Percentiles rank a stretch among this genome's conserved stretches.
Evolutionary conservation across 2,888 invertebrate genomes (phyloP).

Genomic region (Incurvaria masculella): DNA sequence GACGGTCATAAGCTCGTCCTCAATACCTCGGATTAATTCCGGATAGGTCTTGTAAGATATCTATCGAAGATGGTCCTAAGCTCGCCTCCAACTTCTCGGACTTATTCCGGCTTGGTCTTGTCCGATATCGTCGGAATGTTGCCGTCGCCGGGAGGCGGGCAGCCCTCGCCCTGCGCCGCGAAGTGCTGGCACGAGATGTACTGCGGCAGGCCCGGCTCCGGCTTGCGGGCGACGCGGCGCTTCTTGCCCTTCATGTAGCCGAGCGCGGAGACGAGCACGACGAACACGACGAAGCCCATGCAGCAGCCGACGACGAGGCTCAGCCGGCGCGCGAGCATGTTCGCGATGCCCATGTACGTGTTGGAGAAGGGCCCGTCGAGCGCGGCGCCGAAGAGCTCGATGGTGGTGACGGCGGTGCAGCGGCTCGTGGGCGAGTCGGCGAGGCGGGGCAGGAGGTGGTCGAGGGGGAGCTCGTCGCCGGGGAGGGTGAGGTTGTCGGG

Average conservation of each 20-base stretch:
- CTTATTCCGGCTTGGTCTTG: slow-evolving; percentile 32
- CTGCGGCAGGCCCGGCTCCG: slow-evolving; percentile 68
- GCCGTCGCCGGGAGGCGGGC: slow-evolving; percentile 38
- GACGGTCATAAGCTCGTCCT: too few relatives aligned
- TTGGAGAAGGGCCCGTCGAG: slow-evolving; percentile 56
- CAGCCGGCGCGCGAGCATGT: slow-evolving; percentile 74
- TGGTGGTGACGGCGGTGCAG: slow-evolving; percentile 73
- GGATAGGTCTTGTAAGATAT: too few relatives aligned
- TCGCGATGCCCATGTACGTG: slow-evolving; percentile 67
- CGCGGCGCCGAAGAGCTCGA: slow-evolving; percentile 66
- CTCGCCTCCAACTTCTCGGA: too few relatives aligned
- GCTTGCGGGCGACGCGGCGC: slow-evolving; percentile 71
- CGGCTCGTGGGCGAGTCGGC: slow-evolving; percentile 71
- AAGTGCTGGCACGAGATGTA: slow-evolving; percentile 71
- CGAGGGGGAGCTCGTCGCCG: slow-evolving; percentile 60
- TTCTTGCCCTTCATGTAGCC: slow-evolving; percentile 85
- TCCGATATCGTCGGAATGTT: slow-evolving; percentile 46
- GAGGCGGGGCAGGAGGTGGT: slow-evolving; percentile 36
- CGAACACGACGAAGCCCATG: slow-evolving; percentile 81
- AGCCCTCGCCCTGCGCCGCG: slow-evolving; percentile 33
- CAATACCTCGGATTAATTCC: too few relatives aligned
- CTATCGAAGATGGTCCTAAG: too few relatives aligned
- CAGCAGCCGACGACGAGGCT: slow-evolving; percentile 85
- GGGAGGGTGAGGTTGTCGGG: slow-evolving; percentile 39
- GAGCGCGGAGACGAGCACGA: slow-evolving; percentile 78